Base-by-base conservation (phyloP, 2,888 invertebrate genomes). In the Tinea trinotella region DNA sequence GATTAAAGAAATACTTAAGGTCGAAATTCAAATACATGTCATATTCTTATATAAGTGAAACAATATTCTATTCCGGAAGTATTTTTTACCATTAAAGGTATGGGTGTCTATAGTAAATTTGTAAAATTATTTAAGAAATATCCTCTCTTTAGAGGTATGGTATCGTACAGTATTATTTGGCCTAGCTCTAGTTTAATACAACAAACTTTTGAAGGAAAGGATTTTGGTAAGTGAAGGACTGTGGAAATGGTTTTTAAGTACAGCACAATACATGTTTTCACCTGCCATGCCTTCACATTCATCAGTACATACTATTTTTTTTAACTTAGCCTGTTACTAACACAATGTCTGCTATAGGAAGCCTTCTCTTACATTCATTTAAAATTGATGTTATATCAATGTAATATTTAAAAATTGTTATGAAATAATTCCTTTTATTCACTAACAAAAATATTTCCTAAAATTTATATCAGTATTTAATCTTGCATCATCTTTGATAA, bases 171-270 rank as follows among this genome's bases (percentile, higher is more conserved):
- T 56, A 67, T 90, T 24, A 90, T 92, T 61, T 93, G 92, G 93
- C 93, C 93, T 34, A 77, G 88, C 9, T 92, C 93, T 58, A 91
- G 91, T 74, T 71, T 93, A 49, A 89, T 91, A 64, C 92, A 93
- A 69, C 93, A 93, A 77, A 88, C 89, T 7, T 87, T 91, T 59
- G 89, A 90, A 65, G 91, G 91, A 52, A 90, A 88, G 79, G 78
- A 75, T 52, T 82, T 87, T 74, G 88, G 91, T 87, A 81, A 87
- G 82, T 71, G 20, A 19, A 49, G 15, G 10, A 40, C 13, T 40
- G 40, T 15, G 40, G 40, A 40, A 40, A 40, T 22, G 36, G 49
- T 3, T 48, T 56, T 52, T 2, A 18, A 48, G 19, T 48, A 5
- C 9, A 17, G 44, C 12, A 44, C 18, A 15, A 12, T 2, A 44